These are phyloP conservation scores for Thalpophila matura DNA, from an alignment of 2,888 invertebrate genomes.

Conservation along the genomic window DNA sequence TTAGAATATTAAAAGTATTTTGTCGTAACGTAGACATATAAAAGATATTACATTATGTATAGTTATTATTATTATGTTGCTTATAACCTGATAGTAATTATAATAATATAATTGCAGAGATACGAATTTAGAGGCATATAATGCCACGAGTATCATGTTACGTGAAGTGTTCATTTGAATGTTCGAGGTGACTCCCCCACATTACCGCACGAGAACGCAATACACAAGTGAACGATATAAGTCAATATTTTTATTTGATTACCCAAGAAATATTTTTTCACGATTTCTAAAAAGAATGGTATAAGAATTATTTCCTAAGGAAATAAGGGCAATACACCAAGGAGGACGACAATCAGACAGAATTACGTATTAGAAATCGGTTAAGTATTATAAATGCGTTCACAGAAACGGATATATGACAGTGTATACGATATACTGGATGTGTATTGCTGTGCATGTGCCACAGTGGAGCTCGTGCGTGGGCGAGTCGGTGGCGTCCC, in stretches of 20 bases:
- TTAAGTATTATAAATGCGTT: slow-evolving; percentile 52
- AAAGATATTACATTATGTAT: slow-evolving; percentile 45
- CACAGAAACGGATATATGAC: slow-evolving; percentile 74
- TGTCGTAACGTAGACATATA: slow-evolving; percentile 45
- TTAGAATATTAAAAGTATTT: slow-evolving; percentile 35
- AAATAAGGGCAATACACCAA: slow-evolving; percentile 42
- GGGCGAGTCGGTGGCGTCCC: slow-evolving; percentile 69
- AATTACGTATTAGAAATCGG: slow-evolving; percentile 50
- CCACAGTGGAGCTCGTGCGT: slow-evolving; percentile 71
- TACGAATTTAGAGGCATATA: slow-evolving; percentile 56
- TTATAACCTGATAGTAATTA: slow-evolving; percentile 52
- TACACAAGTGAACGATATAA: slow-evolving; percentile 44
- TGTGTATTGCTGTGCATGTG: slow-evolving; percentile 75
- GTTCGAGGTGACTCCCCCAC: slow-evolving; percentile 40
- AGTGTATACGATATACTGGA: slow-evolving; percentile 70
- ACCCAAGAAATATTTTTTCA: slow-evolving; percentile 39
- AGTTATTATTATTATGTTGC: slow-evolving; percentile 51
- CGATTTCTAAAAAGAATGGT: slow-evolving; percentile 49
- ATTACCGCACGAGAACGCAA: slow-evolving; percentile 51
- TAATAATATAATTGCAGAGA: slow-evolving; percentile 56
- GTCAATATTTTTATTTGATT: slow-evolving; percentile 35
- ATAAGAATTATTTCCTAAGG: slow-evolving; percentile 36
- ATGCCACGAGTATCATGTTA: slow-evolving; percentile 58
- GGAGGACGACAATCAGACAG: slow-evolving; percentile 31
- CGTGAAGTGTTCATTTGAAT: slow-evolving; percentile 49